A percentile compares a stretch with the other conserved stretches of the same genome.
phyloP scores from a whole-genome alignment of 2,113 vertebrate species.

The Danionella cerebrum region DNA sequence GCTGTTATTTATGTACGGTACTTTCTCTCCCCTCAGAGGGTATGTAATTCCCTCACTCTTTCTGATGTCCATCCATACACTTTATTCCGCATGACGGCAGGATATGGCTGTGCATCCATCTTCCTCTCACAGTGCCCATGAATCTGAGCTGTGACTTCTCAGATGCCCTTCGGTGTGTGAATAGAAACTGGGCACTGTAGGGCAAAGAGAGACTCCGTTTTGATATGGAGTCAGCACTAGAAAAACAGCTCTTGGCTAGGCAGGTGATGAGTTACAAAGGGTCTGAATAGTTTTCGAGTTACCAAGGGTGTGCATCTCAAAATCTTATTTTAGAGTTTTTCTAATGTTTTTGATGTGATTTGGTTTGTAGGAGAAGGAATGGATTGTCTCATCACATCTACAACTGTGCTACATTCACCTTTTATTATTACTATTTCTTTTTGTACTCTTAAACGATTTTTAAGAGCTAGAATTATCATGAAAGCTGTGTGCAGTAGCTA shows the following conservation, averaged over 20 bases:
- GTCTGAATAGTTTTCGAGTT: too few relatives aligned
- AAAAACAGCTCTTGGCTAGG: background rate
- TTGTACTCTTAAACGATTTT: background rate
- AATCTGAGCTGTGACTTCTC: background rate
- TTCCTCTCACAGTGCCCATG: background rate
- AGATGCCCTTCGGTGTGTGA: background rate
- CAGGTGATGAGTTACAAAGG: background rate
- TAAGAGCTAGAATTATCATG: background rate
- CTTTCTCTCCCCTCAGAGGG: background rate
- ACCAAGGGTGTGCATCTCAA: too few relatives aligned
- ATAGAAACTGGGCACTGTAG: background rate
- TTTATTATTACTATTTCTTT: background rate
- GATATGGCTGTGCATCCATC: slow-evolving; percentile 7
- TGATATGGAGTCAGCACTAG: background rate
- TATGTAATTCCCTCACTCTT: slow-evolving; percentile 16
- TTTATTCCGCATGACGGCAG: slow-evolving; percentile 13
- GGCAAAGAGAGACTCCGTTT: slow-evolving; percentile 7
- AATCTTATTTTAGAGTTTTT: too few relatives aligned
- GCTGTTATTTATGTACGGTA: slow-evolving; percentile 30
- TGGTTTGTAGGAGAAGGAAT: too few relatives aligned
- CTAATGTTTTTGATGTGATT: too few relatives aligned
- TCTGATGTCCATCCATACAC: slow-evolving; percentile 2
- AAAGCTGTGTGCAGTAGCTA: background rate
- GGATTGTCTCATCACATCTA: too few relatives aligned
- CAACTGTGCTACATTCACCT: too few relatives aligned